A percentile compares a stretch with the other conserved stretches of the same genome.
Evolutionary conservation across 2,797 vertebrate genomes (phyloP).

Genomic region (Lepus oiostolus): DNA sequence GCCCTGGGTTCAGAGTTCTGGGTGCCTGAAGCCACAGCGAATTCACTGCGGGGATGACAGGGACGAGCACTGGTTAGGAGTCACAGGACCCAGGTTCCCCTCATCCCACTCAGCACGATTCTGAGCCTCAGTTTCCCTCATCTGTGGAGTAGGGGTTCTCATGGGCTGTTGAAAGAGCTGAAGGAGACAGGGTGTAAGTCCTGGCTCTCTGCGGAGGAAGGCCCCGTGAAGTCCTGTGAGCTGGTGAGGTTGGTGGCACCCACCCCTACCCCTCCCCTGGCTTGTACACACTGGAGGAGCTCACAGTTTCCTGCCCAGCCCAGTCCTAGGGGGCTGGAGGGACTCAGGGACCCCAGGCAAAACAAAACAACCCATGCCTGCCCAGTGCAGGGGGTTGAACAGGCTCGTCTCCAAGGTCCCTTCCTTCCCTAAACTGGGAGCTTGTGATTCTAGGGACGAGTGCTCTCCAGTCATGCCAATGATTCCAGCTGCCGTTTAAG

Average conservation of each 20-base stretch:
- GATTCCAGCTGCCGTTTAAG: neutral
- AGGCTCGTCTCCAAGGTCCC: neutral
- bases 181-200: neutral
- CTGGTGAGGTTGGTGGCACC: no score
- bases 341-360: neutral
- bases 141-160: neutral
- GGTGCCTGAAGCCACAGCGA: neutral
- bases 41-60: neutral
- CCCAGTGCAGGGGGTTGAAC: neutral
- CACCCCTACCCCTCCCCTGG: rapidly evolving
- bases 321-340: neutral
- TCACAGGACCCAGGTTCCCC: rapidly evolving
- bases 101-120: neutral
- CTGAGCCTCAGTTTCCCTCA: neutral
- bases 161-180: neutral
- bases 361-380: neutral
- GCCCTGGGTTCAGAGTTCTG: neutral
- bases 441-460: neutral
- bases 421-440: neutral
- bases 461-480: neutral
- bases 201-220: neutral
- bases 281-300: rapidly evolving
- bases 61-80: neutral
- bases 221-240: neutral
- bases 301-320: neutral